Evolutionary conservation across 2,113 vertebrate genomes (phyloP).

Genomic region (Tonatia bakeri): DNA sequence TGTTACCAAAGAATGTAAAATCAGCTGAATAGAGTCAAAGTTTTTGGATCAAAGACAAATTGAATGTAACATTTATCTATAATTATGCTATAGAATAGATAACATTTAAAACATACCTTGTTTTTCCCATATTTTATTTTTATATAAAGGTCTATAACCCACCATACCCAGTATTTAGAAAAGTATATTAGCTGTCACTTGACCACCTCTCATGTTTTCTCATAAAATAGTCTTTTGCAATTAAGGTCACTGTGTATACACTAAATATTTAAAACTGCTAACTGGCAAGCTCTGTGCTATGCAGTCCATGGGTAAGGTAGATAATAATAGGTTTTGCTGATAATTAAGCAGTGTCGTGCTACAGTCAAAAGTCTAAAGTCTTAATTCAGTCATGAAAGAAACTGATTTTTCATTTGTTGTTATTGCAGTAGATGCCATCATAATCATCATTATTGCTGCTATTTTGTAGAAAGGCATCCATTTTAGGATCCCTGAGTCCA

Average conservation of each 20-base stretch:
- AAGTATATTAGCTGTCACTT: background rate
- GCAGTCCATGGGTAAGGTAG: background rate
- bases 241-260: constrained; percentile 44
- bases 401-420: constrained; percentile 57
- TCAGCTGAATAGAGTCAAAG: background rate
- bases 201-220: background rate
- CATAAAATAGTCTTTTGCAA: constrained; percentile 40
- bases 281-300: constrained; percentile 11
- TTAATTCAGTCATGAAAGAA: constrained; percentile 45
- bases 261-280: constrained; percentile 62
- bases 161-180: background rate
- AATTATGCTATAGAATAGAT: background rate
- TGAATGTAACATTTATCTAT: background rate
- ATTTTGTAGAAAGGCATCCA: constrained; percentile 34
- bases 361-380: constrained; percentile 23
- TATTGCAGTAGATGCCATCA: background rate
- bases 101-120: background rate
- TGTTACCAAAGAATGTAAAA: background rate
- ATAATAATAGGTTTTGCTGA: constrained; percentile 50
- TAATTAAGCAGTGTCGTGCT: constrained; percentile 34
- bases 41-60: background rate
- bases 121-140: constrained; percentile 11
- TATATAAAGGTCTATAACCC: background rate
- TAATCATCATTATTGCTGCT: constrained; percentile 59
- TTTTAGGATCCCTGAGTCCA: constrained; percentile 56